Evolutionary conservation across 1,140 invertebrate genomes (phyloP).

Genomic region (Nebria ingens): DNA sequence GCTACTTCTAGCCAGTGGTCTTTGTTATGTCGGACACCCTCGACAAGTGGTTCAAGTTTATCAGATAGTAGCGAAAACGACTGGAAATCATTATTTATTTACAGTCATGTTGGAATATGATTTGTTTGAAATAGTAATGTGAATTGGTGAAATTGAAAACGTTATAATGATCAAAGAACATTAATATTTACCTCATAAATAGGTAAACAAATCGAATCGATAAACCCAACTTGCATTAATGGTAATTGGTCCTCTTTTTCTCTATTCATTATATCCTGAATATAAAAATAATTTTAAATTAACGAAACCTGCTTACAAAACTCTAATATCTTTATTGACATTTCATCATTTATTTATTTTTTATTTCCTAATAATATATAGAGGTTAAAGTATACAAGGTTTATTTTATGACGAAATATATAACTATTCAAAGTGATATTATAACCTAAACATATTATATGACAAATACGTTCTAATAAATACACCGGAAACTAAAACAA

Average conservation of each 20-base stretch:
- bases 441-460: no score
- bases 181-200: slow-evolving; percentile 73
- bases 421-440: no score
- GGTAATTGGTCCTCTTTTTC: slow-evolving; percentile 92
- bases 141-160: not conserved
- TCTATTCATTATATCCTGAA: slow-evolving; percentile 90
- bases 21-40: slow-evolving; percentile 75
- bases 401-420: no score
- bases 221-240: slow-evolving; percentile 93
- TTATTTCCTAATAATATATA: slow-evolving; percentile 6
- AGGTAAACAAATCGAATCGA: slow-evolving; percentile 90
- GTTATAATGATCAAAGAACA: no score
- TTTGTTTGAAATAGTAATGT: slow-evolving; percentile 9
- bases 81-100: slow-evolving; percentile 40
- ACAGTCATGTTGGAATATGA: not conserved
- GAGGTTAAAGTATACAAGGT: no score
- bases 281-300: slow-evolving; percentile 26
- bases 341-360: not conserved
- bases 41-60: slow-evolving; percentile 65
- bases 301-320: not conserved
- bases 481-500: not conserved
- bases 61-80: slow-evolving; percentile 71
- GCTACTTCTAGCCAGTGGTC: slow-evolving; percentile 71
- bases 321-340: not conserved
- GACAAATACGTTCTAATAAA: slow-evolving; percentile 15